Evolutionary conservation across 2,113 vertebrate genomes (phyloP), one percentile per base, ranked within the genome.

Genomic region (Eubucco bourcierii): DNA sequence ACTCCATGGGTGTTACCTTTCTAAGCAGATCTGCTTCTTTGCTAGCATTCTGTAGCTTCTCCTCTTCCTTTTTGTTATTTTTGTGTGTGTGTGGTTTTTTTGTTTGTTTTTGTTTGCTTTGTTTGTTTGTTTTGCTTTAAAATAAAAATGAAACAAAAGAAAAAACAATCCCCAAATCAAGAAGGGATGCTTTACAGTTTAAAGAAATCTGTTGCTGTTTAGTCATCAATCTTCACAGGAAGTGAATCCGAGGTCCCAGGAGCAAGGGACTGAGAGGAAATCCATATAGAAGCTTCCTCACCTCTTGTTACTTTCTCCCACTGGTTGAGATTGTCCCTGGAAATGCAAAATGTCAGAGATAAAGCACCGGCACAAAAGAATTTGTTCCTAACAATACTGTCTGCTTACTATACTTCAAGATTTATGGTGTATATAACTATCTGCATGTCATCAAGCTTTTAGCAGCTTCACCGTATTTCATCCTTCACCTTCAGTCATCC

Each of bases 251-350:
- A 90, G 5, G 98, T 86, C 79, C 95, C 97, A 11, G 94, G 96
- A 87, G 95, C 90, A 21, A 79, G 77, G 3, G 97, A 68, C 12
- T 95, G 96, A 27, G 94, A 65, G 0, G 97, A 90, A 90, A 97
- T 90, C 98, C 98, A 98, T 46, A 98, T 79, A 1, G 98, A 95
- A 5, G 98, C 97, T 95, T 99, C 98, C 91, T 99, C 99, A 64
- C 98, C 99, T 29, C 95, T 98, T 2, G 98, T 98, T 56, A 99
- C 98, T 95, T 98, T 99, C 96, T 99, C 99, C 99, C 99, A 99
- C 83, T 99, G 99, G 90, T 86, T 91, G 77, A 99, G 98, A 97
- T 99, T 99, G 60, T 99, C 98, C 97, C 99, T 99, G 91, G 90
- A 87, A 37, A 71, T 16, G 9, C 41, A 85, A 77, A 91, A 11